Evolutionary conservation across 1,140 invertebrate species (phyloP).

Genomic region (Drosophila navojoa): DNA sequence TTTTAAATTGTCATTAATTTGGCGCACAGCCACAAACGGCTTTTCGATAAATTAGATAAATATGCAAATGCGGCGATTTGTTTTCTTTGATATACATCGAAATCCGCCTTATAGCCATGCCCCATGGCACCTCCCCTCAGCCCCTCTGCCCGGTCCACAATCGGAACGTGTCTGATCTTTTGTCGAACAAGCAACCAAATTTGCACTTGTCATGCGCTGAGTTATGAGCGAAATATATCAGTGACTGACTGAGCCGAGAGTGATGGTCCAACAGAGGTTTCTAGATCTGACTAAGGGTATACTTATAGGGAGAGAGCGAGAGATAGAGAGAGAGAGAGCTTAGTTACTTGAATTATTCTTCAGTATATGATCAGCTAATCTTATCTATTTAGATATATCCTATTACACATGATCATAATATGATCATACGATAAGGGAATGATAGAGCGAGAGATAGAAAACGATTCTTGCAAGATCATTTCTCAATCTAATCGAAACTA

Average conservation of each 20-base stretch:
- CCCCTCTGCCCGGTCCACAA: not conserved
- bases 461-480: too few species aligned
- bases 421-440: too few species aligned
- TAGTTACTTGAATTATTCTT: too few species aligned
- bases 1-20: constrained; percentile 81
- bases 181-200: constrained; percentile 78
- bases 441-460: too few species aligned
- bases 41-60: constrained; percentile 56
- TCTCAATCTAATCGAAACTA: too few species aligned
- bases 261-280: constrained; percentile 3
- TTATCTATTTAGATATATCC: too few species aligned
- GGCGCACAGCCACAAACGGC: constrained; percentile 47
- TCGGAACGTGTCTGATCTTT: constrained; percentile 71
- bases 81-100: constrained; percentile 44
- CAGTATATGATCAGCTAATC: too few species aligned
- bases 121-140: not conserved
- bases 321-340: not conserved
- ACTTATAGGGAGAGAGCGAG: not conserved
- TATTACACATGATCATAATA: too few species aligned
- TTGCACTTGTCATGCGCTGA: constrained; percentile 75
- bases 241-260: constrained; percentile 19
- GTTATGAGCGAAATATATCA: constrained; percentile 48
- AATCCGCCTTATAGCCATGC: not conserved
- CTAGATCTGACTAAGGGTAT: not conserved
- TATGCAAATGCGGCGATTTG: constrained; percentile 74